A percentile compares a stretch with the other conserved stretches of the same genome.
Conservation (phyloP, 2,113 vertebrate genomes). For the Sturnus vulgaris region DNA sequence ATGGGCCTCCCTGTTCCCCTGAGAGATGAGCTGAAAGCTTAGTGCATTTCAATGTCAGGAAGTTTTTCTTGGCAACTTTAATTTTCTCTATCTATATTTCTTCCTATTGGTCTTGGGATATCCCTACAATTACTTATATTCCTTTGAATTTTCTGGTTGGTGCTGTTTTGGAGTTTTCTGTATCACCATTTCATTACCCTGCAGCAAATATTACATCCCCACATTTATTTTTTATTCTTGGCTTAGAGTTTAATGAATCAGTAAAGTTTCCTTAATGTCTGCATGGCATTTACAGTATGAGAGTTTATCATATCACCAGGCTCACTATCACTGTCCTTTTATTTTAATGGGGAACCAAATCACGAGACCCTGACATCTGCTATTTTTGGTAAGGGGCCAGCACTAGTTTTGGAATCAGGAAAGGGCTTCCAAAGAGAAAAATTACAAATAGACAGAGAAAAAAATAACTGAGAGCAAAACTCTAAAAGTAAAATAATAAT, state of each 20-base stretch:
- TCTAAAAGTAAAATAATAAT: neutral
- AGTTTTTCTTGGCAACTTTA: conserved; percentile 22
- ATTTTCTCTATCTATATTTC: neutral
- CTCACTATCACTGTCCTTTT: neutral
- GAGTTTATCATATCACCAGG: neutral
- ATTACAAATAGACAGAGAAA: neutral
- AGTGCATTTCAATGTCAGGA: conserved; percentile 32
- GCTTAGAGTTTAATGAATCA: neutral
- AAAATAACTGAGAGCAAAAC: neutral
- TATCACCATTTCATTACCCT: neutral
- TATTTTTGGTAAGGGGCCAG: conserved; percentile 34
- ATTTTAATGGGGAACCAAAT: neutral
- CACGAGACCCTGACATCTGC: neutral
- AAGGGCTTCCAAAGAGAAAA: conserved; percentile 15
- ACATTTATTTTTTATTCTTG: neutral
- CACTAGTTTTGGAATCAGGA: neutral
- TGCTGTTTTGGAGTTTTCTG: neutral
- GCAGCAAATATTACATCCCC: neutral
- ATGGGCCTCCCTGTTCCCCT: neutral
- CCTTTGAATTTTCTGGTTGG: neutral
- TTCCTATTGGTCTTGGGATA: neutral
- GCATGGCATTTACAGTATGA: neutral
- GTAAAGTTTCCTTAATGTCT: neutral
- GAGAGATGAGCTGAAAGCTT: conserved; percentile 2
- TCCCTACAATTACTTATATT: neutral